Percentiles rank a stretch among this genome's conserved stretches.
Evolutionary conservation across 2,888 invertebrate genomes (phyloP).

Genomic region (Beris chalybata): DNA sequence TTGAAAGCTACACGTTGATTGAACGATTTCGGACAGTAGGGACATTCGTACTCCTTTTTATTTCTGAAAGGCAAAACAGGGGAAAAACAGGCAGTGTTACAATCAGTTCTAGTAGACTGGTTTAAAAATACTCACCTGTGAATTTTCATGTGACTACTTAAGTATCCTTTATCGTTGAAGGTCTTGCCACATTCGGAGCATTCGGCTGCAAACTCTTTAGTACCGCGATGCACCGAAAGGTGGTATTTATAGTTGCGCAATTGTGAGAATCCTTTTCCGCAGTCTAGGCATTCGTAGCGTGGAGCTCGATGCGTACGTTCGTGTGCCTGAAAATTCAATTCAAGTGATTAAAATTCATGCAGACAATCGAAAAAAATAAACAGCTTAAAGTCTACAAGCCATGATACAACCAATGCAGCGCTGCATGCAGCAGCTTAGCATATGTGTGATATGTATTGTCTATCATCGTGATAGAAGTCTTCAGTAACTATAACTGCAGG

Average conservation of each 20-base stretch:
- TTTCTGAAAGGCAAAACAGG: constrained; percentile 58
- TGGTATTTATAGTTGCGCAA: constrained; percentile 84
- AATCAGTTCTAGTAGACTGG: neutral
- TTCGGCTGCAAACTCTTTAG: constrained; percentile 72
- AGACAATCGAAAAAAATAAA: no score
- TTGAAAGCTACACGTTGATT: constrained; percentile 86
- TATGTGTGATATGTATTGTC: no score
- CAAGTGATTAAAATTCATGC: no score
- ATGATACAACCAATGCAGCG: no score
- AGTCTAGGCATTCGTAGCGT: constrained; percentile 72
- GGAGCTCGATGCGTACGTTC: constrained; percentile 55
- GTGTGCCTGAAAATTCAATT: constrained; percentile 46
- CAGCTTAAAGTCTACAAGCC: no score
- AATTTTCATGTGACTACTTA: constrained; percentile 85
- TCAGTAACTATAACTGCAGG: no score
- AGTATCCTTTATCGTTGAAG: constrained; percentile 81
- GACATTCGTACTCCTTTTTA: constrained; percentile 78
- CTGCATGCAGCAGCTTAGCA: no score
- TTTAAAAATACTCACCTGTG: constrained; percentile 59
- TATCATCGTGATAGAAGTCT: no score
- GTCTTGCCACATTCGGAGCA: constrained; percentile 79
- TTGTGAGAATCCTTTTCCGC: constrained; percentile 81
- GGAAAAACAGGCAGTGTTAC: neutral
- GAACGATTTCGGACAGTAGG: constrained; percentile 79
- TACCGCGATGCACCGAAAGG: constrained; percentile 78